Base-by-base conservation (phyloP, 2,888 invertebrate species). In the Philopedon plagiatum region DNA sequence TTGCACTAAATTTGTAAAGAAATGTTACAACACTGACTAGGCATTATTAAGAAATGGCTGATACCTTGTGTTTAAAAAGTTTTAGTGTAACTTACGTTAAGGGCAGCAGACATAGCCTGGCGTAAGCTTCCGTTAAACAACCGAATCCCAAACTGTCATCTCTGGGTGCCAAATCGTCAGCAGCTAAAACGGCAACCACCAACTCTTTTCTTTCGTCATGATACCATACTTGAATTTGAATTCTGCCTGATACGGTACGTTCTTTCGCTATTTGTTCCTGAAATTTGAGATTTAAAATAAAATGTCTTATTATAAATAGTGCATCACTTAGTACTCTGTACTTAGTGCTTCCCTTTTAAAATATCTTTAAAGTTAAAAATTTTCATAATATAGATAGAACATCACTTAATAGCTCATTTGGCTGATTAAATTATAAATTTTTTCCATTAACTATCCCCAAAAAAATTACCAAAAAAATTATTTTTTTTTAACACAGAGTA, bases 151-250 rank as follows among this genome's bases (percentile, higher is more conserved):
- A 87, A 26, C 90, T 90, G 77, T 94, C 94, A 82, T 95, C 95
- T 39, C 95, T 87, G 0, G 91, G 84, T 21, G 94, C 93, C 76
- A 97, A 87, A 84, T 95, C 95, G 81, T 96, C 94, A 7, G 93
- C 96, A 2, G 94, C 95, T 82, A 96, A 90, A 57, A 97, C 90
- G 4, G 95, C 93, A 23, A 96, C 94, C 8, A 94, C 92, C 67
- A 97, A 87, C 81, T 96, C 95, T 79, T 90, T 91, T 71, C 94
- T 89, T 80, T 94, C 95, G 71, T 92, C 91, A 82, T 95, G 94
- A 87, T 95, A 96, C 92, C 94, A 95, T 65, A 96, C 92, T 84
- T 96, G 95, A 76, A 97, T 90, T 86, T 95, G 95, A 37, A 96
- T 91, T 19, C 95, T 90, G 46, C 95, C 95, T 23, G 91, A 90